Base-by-base conservation (phyloP, 2,888 invertebrate genomes). In the Papilio gigon region DNA sequence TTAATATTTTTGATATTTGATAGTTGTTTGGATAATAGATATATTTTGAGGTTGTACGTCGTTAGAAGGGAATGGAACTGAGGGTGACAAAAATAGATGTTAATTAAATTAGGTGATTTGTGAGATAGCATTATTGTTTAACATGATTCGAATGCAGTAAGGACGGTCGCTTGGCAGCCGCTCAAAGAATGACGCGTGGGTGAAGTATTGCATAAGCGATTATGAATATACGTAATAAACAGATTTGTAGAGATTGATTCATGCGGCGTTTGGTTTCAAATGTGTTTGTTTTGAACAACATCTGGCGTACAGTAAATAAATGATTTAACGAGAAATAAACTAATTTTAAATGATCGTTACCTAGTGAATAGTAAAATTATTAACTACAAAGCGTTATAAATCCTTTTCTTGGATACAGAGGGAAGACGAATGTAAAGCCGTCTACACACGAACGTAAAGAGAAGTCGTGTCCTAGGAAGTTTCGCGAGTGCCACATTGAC, bases 71-170 rank as follows among this genome's bases (percentile, higher is more conserved):
- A 40, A n/a, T 40, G 14, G n/a, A 40, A 3, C 11, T 37, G 40
- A 40, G n/a, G 2, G 17, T 42, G 42, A 2, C 20, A 42, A n/a
- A n/a, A n/a, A 42, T 42, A 8, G 33, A 35, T 11, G 11, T 40
- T 40, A n/a, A 40, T 3, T 40, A 3, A 2, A 20, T 9, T 1
- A 20, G 9, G 20, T 20, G 20, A 5, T 11, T 11, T 20, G 4
- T 44, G 22, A 44, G 44, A 63, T 63, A 44, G 33, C 6, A 53
- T 63, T 30, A 63, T 62, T 44, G 62, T 63, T 63, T 47, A 47
- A 35, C 33, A 62, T 47, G 33, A 62, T 53, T n/a, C 17, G 53
- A 53, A 53, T 53, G 53, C 53, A 30, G 30, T 63, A 47, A 62
- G 22, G 12, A 27, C 20, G 27, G 22, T 12, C 20, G 17, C 33